Conservation (phyloP, 2,797 vertebrate genomes). For the Gadopsis bispinosus region DNA sequence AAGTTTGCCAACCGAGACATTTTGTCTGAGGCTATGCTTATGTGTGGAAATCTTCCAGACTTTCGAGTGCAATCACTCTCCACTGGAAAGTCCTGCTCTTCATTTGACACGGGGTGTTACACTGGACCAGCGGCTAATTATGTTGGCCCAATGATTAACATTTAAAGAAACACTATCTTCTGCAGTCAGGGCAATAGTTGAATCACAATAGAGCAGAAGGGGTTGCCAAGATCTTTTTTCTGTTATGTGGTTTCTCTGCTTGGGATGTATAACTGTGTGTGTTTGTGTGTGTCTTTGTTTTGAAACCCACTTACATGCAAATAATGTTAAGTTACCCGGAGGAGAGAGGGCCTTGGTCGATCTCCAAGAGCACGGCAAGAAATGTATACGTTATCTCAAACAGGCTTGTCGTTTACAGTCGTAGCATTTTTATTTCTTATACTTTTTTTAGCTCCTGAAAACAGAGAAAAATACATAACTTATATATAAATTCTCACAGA, state of each 20-base stretch:
- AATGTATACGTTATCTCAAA: constrained; percentile 48
- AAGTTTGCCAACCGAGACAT: constrained; percentile 78
- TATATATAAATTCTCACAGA: constrained; percentile 2
- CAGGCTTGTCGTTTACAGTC: constrained; percentile 36
- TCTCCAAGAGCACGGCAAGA: constrained; percentile 30
- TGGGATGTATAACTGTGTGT: constrained; percentile 12
- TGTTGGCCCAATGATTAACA: constrained; percentile 72
- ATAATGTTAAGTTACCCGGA: constrained; percentile 28
- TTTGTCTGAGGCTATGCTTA: constrained; percentile 77
- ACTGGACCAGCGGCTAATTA: constrained; percentile 76
- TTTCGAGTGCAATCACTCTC: constrained; percentile 80
- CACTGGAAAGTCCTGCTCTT: constrained; percentile 73
- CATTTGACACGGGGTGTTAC: constrained; percentile 74
- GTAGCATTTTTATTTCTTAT: constrained; percentile 35
- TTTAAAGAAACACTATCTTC: constrained; percentile 71
- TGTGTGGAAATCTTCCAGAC: constrained; percentile 79
- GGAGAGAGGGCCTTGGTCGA: constrained; percentile 17
- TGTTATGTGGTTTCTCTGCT: constrained; percentile 18
- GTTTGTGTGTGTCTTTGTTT: constrained; percentile 21
- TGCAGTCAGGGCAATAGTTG: constrained; percentile 52
- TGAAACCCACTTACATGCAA: constrained; percentile 47
- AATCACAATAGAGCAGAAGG: constrained; percentile 59
- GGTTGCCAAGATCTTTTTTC: constrained; percentile 10
- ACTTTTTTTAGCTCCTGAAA: constrained; percentile 23
- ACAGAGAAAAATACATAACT: constrained; percentile 17